A percentile compares a stretch with the other conserved stretches of the same genome.
These are phyloP conservation scores for Plusia festucae DNA, from an alignment of 2,888 invertebrate species.

Conservation along the genomic window DNA sequence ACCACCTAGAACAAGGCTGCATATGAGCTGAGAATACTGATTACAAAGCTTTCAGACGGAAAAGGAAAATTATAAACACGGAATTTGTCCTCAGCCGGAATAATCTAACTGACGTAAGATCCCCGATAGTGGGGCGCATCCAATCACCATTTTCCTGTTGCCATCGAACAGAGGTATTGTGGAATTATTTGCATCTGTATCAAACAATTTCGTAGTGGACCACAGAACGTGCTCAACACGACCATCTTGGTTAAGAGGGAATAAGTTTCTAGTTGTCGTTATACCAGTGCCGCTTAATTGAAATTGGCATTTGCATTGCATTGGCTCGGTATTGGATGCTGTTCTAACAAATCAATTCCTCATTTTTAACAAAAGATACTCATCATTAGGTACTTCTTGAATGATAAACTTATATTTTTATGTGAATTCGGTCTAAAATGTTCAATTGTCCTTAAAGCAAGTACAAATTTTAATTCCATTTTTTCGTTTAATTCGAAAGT, in stretches of 20 bases:
- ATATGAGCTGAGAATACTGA: too few species aligned
- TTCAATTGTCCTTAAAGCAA: too few species aligned
- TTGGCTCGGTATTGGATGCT: not conserved
- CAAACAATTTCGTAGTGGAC: constrained; percentile 5
- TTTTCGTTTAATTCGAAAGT: not conserved
- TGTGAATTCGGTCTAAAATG: too few species aligned
- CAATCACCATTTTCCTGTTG: not conserved
- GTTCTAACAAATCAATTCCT: constrained; percentile 1
- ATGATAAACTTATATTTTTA: too few species aligned
- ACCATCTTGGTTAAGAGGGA: constrained; percentile 3
- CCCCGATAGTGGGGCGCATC: not conserved
- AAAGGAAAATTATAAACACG: not conserved
- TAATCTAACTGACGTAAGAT: not conserved
- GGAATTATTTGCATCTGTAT: not conserved
- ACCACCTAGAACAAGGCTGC: too few species aligned
- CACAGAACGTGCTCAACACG: constrained; percentile 17
- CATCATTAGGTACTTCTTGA: too few species aligned
- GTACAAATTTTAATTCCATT: too few species aligned
- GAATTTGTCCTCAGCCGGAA: not conserved
- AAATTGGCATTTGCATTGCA: not conserved
- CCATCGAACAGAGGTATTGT: constrained; percentile 8
- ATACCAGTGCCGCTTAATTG: not conserved
- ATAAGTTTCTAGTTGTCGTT: constrained; percentile 6
- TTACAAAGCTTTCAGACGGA: not conserved
- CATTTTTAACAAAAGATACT: too few species aligned